These are phyloP conservation scores for Heliconius aoede DNA, from an alignment of 2,888 invertebrate species.

Conservation along the genomic window DNA sequence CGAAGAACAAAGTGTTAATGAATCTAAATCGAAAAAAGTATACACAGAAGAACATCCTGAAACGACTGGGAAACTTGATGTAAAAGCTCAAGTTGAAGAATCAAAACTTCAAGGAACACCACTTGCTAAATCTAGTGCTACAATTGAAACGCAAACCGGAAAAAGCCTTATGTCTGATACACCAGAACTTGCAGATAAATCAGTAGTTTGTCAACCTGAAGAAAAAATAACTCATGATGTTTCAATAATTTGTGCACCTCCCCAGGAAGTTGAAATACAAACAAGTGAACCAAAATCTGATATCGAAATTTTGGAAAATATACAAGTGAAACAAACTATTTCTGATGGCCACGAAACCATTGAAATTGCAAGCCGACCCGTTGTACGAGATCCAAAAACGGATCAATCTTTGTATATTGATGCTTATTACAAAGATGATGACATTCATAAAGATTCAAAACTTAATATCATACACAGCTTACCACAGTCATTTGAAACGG, in stretches of 20 bases:
- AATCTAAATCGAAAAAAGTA: conserved; percentile 50
- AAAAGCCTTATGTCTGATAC: conserved; percentile 81
- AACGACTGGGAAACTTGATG: conserved; percentile 34
- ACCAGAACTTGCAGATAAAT: conserved; percentile 73
- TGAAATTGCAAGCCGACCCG: conserved; percentile 87
- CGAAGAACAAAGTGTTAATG: conserved; percentile 49
- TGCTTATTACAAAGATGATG: conserved; percentile 86
- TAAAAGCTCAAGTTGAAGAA: conserved; percentile 44
- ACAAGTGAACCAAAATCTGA: conserved; percentile 80
- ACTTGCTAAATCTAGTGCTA: conserved; percentile 52
- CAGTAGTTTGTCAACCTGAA: conserved; percentile 71
- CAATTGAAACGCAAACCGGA: conserved; percentile 88
- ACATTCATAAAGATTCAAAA: conserved; percentile 84
- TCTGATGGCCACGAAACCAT: conserved; percentile 88
- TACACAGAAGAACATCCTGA: conserved; percentile 30
- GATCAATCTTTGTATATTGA: conserved; percentile 88
- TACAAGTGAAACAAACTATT: conserved; percentile 86
- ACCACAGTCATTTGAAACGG: conserved; percentile 91
- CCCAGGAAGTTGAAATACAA: conserved; percentile 85
- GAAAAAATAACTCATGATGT: conserved; percentile 75
- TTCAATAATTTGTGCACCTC: conserved; percentile 79
- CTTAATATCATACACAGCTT: conserved; percentile 88
- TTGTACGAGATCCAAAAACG: conserved; percentile 73
- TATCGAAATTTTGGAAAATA: conserved; percentile 83
- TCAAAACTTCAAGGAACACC: conserved; percentile 52